Percentiles rank a stretch among this genome's conserved stretches.
These are phyloP conservation scores for Theonella swinhoei DNA, from an alignment of 37 sponge, comb jelly and placozoan species.

Conservation along the genomic window DNA sequence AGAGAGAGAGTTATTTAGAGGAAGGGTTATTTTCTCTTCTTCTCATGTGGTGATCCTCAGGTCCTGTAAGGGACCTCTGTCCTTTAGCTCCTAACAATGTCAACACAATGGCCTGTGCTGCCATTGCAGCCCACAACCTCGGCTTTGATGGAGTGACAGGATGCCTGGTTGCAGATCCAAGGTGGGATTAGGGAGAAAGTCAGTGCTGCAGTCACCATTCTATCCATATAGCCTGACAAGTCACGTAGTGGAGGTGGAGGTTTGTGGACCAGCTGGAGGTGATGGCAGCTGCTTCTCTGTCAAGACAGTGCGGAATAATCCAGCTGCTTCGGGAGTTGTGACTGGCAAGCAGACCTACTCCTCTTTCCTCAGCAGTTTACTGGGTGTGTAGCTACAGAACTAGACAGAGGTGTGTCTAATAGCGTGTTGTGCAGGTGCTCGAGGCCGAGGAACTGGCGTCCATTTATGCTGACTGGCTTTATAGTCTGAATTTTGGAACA, in stretches of 20 bases:
- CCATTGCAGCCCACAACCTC: conserved; percentile 91
- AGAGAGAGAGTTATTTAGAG: too few species aligned
- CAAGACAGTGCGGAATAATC: conserved; percentile 65
- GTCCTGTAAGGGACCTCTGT: conserved; percentile 86
- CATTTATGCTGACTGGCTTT: conserved; percentile 69
- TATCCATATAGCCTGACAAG: conserved; percentile 47
- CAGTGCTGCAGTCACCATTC: conserved; percentile 9
- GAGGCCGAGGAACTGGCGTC: conserved; percentile 59
- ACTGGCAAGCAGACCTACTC: conserved; percentile 87
- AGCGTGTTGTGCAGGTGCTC: conserved; percentile 33
- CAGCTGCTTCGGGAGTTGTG: conserved; percentile 76
- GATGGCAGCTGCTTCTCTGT: conserved; percentile 62
- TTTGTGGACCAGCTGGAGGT: conserved; percentile 61
- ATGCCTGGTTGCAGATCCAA: conserved; percentile 79
- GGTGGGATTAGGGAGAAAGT: conserved; percentile 35
- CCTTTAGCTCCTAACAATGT: conserved; percentile 93
- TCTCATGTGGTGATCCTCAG: conserved; percentile 22
- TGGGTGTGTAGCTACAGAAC: conserved; percentile 43
- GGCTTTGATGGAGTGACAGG: conserved; percentile 78
- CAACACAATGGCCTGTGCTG: conserved; percentile 94
- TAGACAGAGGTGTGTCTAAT: background rate
- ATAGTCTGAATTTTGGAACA: background rate
- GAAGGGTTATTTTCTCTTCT: background rate
- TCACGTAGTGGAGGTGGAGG: conserved; percentile 81
- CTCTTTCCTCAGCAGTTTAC: conserved; percentile 86